Evolutionary conservation across 2,113 vertebrate species (phyloP).

Genomic region (Corydoras maculifer): DNA sequence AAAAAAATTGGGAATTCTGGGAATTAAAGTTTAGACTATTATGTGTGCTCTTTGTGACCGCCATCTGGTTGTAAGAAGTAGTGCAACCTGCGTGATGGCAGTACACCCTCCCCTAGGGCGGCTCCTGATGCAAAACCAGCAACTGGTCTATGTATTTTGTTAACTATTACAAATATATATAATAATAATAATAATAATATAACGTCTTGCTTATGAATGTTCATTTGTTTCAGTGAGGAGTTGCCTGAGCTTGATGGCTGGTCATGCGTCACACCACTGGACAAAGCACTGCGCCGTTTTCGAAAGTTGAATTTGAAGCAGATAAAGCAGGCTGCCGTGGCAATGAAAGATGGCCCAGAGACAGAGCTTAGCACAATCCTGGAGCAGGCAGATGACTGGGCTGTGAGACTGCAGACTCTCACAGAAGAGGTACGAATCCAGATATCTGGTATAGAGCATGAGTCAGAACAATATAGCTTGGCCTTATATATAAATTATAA

Average conservation of each 20-base stretch:
- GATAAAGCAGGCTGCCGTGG: conserved; percentile 66
- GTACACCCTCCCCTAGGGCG: no score
- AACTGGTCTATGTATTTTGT: no score
- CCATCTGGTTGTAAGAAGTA: no score
- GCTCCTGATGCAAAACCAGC: no score
- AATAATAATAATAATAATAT: no score
- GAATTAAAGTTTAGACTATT: no score
- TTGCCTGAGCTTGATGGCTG: conserved; percentile 62
- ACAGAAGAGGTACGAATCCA: conserved; percentile 74
- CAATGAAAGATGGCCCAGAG: conserved; percentile 67
- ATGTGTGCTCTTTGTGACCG: no score
- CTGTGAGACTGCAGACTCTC: conserved; percentile 65
- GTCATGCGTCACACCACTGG: conserved; percentile 75
- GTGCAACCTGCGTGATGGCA: no score
- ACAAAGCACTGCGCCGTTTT: conserved; percentile 69
- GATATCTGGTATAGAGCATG: neutral
- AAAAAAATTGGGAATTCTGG: no score
- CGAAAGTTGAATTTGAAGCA: conserved; percentile 74
- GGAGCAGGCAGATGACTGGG: conserved; percentile 92
- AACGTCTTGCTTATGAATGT: neutral
- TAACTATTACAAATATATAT: no score
- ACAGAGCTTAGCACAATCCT: conserved; percentile 58
- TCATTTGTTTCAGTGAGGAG: conserved; percentile 58
- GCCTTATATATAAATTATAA: no score
- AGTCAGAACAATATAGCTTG: no score